Conservation (phyloP, 30 jellyfish, hydroid and myxozoan genomes). For the Euphysa ruthae region DNA sequence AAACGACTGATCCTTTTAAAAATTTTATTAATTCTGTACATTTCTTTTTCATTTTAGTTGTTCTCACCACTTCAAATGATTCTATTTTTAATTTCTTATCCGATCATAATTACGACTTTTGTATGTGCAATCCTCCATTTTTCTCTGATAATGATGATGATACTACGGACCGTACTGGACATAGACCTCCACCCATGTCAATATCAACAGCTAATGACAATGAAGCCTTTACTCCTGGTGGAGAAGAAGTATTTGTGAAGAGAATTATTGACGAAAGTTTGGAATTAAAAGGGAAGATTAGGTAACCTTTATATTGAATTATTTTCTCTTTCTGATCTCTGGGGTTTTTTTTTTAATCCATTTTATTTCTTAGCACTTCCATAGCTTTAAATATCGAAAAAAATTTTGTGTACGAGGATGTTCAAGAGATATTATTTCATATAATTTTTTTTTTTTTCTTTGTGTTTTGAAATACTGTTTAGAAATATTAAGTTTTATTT, state of each 20-base stretch:
- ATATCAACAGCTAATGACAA: constrained; percentile 63
- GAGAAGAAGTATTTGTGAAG: constrained; percentile 78
- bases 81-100: not conserved
- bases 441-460: too few relatives aligned
- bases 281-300: constrained; percentile 28
- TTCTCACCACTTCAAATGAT: not conserved
- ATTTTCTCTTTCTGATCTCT: not conserved
- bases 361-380: too few relatives aligned
- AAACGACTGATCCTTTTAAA: too few relatives aligned
- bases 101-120: constrained; percentile 28
- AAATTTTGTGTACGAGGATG: too few relatives aligned
- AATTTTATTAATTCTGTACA: not conserved
- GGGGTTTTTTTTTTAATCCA: not conserved
- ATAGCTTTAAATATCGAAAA: too few relatives aligned
- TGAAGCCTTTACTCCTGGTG: constrained; percentile 76
- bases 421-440: too few relatives aligned
- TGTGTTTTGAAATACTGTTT: too few relatives aligned
- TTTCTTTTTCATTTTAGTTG: not conserved
- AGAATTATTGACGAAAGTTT: constrained; percentile 67
- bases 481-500: too few relatives aligned
- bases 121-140: constrained; percentile 96
- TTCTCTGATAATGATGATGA: constrained; percentile 65
- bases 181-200: constrained; percentile 58
- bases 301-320: constrained; percentile 36
- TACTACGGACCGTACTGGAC: constrained; percentile 52